Percentiles rank a stretch among this genome's conserved stretches.
Evolutionary conservation across 2,888 invertebrate species (phyloP).

Genomic region (Chromoteleia sp.): DNA sequence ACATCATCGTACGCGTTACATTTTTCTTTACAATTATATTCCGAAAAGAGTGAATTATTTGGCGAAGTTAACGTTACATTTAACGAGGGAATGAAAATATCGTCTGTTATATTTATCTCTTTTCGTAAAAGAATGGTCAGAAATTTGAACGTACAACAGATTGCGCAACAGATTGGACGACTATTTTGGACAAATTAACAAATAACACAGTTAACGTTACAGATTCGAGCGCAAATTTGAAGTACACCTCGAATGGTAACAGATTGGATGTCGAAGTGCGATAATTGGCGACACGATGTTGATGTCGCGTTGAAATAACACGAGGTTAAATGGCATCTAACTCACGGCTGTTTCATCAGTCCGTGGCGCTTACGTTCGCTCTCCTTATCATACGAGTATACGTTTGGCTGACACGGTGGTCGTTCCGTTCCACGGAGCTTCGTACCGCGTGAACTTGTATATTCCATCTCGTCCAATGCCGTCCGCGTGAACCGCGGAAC

Average conservation of each 20-base stretch:
- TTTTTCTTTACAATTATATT: too few species aligned
- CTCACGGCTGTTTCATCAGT: conserved; percentile 56
- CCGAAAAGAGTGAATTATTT: too few species aligned
- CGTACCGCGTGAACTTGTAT: conserved; percentile 36
- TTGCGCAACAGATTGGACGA: too few species aligned
- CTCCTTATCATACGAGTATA: conserved; percentile 68
- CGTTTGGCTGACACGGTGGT: conserved; percentile 62
- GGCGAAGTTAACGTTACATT: too few species aligned
- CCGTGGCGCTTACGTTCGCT: conserved; percentile 56
- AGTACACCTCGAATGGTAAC: conserved; percentile 13
- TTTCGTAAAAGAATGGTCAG: too few species aligned
- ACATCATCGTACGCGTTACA: too few species aligned
- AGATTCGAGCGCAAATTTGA: conserved; percentile 33
- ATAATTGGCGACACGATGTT: conserved; percentile 73
- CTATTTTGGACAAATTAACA: conserved; percentile 16
- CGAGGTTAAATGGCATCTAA: conserved; percentile 58
- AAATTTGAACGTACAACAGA: too few species aligned
- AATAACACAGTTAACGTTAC: conserved; percentile 19
- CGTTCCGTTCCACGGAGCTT: conserved; percentile 47
- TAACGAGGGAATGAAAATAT: too few species aligned
- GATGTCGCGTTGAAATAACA: conserved; percentile 61
- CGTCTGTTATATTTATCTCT: too few species aligned
- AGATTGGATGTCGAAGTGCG: conserved; percentile 64
- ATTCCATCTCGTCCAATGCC: conserved; percentile 10
- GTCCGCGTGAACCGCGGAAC: conserved; percentile 28